Conservation (phyloP, 2,888 invertebrate genomes). For the Ophion obscuratus region DNA sequence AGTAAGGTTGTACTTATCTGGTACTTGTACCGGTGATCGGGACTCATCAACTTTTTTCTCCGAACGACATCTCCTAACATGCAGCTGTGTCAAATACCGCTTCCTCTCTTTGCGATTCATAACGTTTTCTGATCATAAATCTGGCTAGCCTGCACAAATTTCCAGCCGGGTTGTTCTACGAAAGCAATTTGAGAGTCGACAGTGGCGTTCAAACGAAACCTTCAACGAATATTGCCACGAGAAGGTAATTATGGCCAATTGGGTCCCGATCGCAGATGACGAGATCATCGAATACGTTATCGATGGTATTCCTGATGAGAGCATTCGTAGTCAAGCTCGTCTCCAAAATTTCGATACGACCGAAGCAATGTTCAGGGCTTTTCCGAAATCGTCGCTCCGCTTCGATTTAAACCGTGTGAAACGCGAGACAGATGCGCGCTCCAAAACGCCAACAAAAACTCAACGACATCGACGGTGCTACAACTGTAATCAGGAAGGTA, state of each 20-base stretch:
- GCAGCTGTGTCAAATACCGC: too few species aligned
- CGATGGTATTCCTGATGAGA: slow-evolving; percentile 62
- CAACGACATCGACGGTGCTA: neutral
- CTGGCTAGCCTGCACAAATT: too few species aligned
- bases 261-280: slow-evolving; percentile 55
- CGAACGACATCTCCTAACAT: too few species aligned
- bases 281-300: slow-evolving; percentile 66
- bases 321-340: slow-evolving; percentile 58
- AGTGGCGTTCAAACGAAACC: slow-evolving; percentile 54
- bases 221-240: slow-evolving; percentile 67
- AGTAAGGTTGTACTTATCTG: too few species aligned
- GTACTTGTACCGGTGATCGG: too few species aligned
- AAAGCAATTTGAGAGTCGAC: slow-evolving; percentile 51
- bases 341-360: slow-evolving; percentile 48
- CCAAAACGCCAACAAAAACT: neutral
- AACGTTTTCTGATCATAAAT: too few species aligned
- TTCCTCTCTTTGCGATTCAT: too few species aligned
- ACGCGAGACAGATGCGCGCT: neutral
- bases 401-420: neutral
- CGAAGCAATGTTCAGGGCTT: neutral
- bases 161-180: too few species aligned
- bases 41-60: too few species aligned
- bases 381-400: neutral
- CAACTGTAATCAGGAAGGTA: slow-evolving; percentile 26
- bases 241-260: slow-evolving; percentile 65